Evolutionary conservation across 2,797 vertebrate species (phyloP).

Genomic region (Rhinogobio ventralis): DNA sequence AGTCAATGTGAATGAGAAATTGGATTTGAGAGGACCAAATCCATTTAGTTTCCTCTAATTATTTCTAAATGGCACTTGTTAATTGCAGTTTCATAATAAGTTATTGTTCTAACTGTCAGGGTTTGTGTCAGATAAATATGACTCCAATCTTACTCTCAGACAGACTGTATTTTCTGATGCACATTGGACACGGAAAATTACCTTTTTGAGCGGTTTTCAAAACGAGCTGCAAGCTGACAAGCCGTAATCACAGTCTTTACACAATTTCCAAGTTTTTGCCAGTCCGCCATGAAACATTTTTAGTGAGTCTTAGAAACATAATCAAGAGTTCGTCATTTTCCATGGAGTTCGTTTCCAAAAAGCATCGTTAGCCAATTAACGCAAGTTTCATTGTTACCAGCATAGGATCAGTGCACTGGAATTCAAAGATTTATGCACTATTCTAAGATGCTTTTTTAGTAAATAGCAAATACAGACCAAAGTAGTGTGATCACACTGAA

Average conservation of each 20-base stretch:
- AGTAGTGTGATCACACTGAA: too few species aligned
- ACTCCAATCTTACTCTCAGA: constrained; percentile 1
- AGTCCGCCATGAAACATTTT: not conserved
- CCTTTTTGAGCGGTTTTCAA: not conserved
- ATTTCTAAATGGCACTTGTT: not conserved
- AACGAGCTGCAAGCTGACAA: not conserved
- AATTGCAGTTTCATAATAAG: not conserved
- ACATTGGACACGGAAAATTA: not conserved
- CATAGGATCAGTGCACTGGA: too few species aligned
- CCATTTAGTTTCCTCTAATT: not conserved
- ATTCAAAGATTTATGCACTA: too few species aligned
- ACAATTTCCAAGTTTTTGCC: not conserved
- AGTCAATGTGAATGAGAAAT: constrained; percentile 18
- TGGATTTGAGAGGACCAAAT: not conserved
- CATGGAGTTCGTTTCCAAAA: not conserved
- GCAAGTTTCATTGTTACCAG: not conserved
- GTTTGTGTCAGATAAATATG: constrained; percentile 3
- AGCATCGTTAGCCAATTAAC: not conserved
- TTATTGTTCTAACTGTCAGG: not conserved
- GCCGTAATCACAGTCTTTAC: not conserved
- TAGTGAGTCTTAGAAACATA: not conserved
- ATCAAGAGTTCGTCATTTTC: not conserved
- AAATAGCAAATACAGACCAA: too few species aligned
- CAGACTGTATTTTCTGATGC: not conserved
- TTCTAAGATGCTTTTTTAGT: too few species aligned